phyloP scores from a whole-genome alignment of 92 coral and sea anemone species.

The Zoanthus sansibaricus region DNA sequence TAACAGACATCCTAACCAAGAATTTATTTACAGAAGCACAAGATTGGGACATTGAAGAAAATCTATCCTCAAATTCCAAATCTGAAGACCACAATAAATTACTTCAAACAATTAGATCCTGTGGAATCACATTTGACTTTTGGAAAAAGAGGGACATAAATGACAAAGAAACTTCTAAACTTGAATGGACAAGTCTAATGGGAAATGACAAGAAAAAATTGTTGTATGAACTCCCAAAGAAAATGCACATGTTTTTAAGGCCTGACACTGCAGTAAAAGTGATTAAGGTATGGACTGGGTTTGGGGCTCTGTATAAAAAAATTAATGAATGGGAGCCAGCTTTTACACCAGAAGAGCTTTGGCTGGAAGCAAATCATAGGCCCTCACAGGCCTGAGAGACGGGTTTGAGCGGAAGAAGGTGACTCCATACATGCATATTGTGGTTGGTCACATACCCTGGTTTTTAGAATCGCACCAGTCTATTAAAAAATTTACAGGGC shows the following conservation, averaged over 20 bases:
- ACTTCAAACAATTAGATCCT: constrained; percentile 46
- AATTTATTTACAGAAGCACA: constrained; percentile 15
- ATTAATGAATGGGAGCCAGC: too few relatives aligned
- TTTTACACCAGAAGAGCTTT: too few relatives aligned
- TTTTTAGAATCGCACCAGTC: constrained; percentile 11
- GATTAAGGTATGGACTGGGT: background rate
- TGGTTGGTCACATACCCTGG: too few relatives aligned
- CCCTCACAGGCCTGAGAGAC: too few relatives aligned
- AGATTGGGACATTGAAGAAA: constrained; percentile 19
- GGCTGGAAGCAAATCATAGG: too few relatives aligned
- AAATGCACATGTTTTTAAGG: background rate
- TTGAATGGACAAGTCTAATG: constrained; percentile 60
- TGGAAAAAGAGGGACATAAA: constrained; percentile 59
- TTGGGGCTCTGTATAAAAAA: too few relatives aligned
- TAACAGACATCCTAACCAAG: background rate
- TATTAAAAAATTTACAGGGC: constrained; percentile 50
- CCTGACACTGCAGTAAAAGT: background rate
- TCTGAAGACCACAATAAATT: background rate
- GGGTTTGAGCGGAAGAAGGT: too few relatives aligned
- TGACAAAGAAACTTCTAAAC: constrained; percentile 44
- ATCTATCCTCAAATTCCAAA: background rate
- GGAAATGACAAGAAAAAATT: constrained; percentile 50
- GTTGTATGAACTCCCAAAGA: background rate
- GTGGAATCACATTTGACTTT: constrained; percentile 61
- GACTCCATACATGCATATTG: too few relatives aligned